Evolutionary conservation across 2,888 invertebrate genomes (phyloP).

Genomic region (Pediacus dermestoides): DNA sequence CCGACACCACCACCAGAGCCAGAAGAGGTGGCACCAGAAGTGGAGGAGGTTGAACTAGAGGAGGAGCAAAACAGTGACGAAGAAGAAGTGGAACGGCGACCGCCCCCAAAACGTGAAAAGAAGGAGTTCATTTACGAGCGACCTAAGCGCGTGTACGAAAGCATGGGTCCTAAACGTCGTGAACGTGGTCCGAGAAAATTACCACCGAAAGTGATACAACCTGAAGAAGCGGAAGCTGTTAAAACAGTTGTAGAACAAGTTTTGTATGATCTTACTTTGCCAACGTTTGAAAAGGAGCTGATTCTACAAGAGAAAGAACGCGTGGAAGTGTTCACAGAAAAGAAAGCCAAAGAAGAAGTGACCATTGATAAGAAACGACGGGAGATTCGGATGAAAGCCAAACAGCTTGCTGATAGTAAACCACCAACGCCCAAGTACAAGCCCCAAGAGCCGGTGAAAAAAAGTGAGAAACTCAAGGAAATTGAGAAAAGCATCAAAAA

Average conservation of each 20-base stretch:
- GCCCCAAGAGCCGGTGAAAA: conserved; percentile 44
- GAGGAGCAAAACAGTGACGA: conserved; percentile 41
- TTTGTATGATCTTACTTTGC: conserved; percentile 35
- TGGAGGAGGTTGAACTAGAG: conserved; percentile 33
- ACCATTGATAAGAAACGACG: conserved; percentile 41
- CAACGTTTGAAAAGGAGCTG: conserved; percentile 44
- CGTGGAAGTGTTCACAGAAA: conserved; percentile 42
- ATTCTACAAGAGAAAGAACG: conserved; percentile 45
- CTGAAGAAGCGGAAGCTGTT: conserved; percentile 12
- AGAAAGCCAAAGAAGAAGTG: conserved; percentile 44
- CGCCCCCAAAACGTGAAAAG: conserved; percentile 32
- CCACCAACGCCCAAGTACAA: conserved; percentile 40
- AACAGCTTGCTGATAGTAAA: conserved; percentile 35
- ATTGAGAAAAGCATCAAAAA: conserved; percentile 44
- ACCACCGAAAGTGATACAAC: conserved; percentile 18
- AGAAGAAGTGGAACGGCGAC: conserved; percentile 33
- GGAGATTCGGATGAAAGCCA: conserved; percentile 41
- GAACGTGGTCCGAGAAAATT: conserved; percentile 39
- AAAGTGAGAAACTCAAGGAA: conserved; percentile 46
- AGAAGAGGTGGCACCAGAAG: conserved; percentile 29
- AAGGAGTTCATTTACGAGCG: conserved; percentile 44
- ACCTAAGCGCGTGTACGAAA: conserved; percentile 42
- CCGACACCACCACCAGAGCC: conserved; percentile 30
- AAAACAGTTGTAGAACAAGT: conserved; percentile 20
- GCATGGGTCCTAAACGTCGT: conserved; percentile 44